phyloP scores from a whole-genome alignment of 1,140 invertebrate species.

The Zophobas morio region DNA sequence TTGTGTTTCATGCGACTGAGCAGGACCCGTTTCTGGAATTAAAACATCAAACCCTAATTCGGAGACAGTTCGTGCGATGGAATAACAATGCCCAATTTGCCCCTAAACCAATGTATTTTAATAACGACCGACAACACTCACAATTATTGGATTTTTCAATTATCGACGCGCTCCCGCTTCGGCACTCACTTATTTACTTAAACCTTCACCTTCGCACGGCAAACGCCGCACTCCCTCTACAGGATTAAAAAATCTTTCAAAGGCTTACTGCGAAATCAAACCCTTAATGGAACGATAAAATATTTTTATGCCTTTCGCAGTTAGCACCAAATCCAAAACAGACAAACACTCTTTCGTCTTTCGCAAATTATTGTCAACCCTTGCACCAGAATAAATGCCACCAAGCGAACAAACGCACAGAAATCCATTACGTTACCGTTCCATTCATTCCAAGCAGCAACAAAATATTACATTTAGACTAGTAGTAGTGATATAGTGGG shows the following conservation, averaged over 20 bases:
- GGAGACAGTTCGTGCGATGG: slow-evolving; percentile 50
- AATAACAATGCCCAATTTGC: slow-evolving; percentile 57
- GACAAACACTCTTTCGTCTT: not conserved
- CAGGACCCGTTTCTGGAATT: slow-evolving; percentile 51
- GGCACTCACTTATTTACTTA: slow-evolving; percentile 39
- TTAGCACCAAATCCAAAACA: not conserved
- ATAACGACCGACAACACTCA: slow-evolving; percentile 41
- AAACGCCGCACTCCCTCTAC: not conserved
- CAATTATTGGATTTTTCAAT: slow-evolving; percentile 46
- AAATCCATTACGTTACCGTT: too few species aligned
- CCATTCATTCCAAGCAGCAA: too few species aligned
- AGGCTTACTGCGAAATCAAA: slow-evolving; percentile 12
- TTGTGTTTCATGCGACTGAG: slow-evolving; percentile 48
- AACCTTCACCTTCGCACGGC: slow-evolving; percentile 22
- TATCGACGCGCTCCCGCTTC: slow-evolving; percentile 30
- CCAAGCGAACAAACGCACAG: too few species aligned
- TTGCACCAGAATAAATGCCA: too few species aligned
- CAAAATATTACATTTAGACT: too few species aligned
- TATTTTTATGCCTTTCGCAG: not conserved
- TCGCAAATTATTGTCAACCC: too few species aligned
- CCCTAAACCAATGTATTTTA: slow-evolving; percentile 39
- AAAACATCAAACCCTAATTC: slow-evolving; percentile 56
- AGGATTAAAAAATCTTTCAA: slow-evolving; percentile 26
- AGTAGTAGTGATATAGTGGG: too few species aligned
- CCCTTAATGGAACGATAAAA: slow-evolving; percentile 22